Conservation (phyloP, 2,797 vertebrate species). For the Pristis pectinata region DNA sequence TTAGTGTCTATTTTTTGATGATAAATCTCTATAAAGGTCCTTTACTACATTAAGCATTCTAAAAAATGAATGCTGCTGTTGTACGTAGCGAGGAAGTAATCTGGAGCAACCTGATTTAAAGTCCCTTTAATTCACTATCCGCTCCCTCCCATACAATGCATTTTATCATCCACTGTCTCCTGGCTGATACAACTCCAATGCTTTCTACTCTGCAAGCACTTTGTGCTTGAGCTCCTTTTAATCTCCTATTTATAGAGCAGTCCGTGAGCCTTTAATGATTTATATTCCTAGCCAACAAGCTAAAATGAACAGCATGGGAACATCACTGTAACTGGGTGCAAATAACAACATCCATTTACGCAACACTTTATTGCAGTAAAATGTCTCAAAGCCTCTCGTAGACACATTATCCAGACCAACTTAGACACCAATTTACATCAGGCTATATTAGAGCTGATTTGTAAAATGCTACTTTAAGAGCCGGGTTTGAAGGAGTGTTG, state of each 20-base stretch:
- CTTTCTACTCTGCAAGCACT: not conserved
- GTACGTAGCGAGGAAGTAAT: not conserved
- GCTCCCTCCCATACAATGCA: not conserved
- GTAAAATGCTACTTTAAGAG: too few species aligned
- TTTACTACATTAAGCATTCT: too few species aligned
- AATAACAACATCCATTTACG: too few species aligned
- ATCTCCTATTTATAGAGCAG: constrained; percentile 14
- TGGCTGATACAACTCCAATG: not conserved
- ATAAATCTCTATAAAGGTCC: not conserved
- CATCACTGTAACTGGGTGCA: rapidly evolving
- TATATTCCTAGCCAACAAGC: not conserved
- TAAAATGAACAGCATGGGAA: not conserved
- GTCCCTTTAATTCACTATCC: not conserved
- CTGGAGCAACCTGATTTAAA: too few species aligned
- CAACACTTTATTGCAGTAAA: too few species aligned
- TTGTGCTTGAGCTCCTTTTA: not conserved
- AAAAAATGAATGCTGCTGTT: not conserved
- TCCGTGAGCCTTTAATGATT: not conserved
- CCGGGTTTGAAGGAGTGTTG: too few species aligned
- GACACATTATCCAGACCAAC: too few species aligned
- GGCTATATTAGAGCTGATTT: too few species aligned
- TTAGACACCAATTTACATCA: too few species aligned
- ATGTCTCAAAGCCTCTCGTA: too few species aligned
- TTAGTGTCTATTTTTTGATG: not conserved
- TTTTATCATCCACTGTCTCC: not conserved